Evolutionary conservation across 2,888 invertebrate genomes (phyloP).

Genomic region (Pycnomerus fuliginosus): DNA sequence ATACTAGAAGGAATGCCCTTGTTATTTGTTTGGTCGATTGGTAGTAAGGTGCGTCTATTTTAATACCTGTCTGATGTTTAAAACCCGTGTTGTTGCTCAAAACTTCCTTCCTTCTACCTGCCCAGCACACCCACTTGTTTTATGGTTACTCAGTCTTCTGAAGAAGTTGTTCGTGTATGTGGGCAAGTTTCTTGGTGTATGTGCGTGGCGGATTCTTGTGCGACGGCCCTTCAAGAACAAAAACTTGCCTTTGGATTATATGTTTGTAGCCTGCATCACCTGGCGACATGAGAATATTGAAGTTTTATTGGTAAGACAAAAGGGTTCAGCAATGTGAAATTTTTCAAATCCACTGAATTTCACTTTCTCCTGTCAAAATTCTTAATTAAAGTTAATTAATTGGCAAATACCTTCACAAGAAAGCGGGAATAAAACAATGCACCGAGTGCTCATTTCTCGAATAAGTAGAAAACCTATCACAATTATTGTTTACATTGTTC

Average conservation of each 20-base stretch:
- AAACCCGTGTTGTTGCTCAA: slow-evolving; percentile 20
- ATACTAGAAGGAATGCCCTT: slow-evolving; percentile 41
- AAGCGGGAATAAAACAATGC: too few relatives aligned
- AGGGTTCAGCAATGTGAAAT: too few relatives aligned
- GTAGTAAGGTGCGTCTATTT: too few relatives aligned
- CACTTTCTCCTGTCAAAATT: slow-evolving; percentile 2
- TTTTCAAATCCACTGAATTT: background rate
- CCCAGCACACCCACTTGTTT: slow-evolving; percentile 31
- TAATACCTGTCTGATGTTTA: too few relatives aligned
- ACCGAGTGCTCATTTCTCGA: too few relatives aligned
- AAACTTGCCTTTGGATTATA: too few relatives aligned
- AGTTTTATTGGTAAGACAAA: slow-evolving; percentile 46
- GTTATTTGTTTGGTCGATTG: slow-evolving; percentile 41
- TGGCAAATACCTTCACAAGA: background rate
- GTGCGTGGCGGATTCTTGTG: slow-evolving; percentile 6
- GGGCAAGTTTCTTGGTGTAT: slow-evolving; percentile 9
- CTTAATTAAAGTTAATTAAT: too few relatives aligned
- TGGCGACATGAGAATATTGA: slow-evolving; percentile 45
- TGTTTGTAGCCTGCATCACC: slow-evolving; percentile 1
- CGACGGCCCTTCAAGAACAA: slow-evolving; percentile 1
- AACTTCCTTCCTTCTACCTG: slow-evolving; percentile 33
- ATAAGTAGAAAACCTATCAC: too few relatives aligned
- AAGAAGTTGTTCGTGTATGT: slow-evolving; percentile 10
- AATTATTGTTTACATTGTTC: too few relatives aligned
- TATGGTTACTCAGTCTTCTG: slow-evolving; percentile 18